These are phyloP conservation scores for Latrodectus geometricus DNA, from an alignment of 1,140 invertebrate species.

Conservation along the genomic window DNA sequence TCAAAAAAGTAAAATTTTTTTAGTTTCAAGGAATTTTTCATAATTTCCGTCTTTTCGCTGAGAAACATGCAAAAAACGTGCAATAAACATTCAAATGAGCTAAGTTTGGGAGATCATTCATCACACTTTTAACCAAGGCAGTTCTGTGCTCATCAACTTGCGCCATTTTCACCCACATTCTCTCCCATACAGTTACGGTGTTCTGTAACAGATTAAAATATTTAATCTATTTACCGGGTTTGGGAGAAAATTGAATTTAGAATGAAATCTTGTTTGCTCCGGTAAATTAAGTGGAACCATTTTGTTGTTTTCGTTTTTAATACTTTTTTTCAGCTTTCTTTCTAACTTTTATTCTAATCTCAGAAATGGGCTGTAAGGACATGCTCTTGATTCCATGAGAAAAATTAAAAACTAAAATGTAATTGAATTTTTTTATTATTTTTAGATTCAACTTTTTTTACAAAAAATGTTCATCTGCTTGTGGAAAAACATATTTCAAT, in stretches of 20 bases:
- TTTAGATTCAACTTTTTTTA: background rate
- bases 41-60: slow-evolving; percentile 19
- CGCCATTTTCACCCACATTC: slow-evolving; percentile 14
- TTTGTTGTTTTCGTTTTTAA: background rate
- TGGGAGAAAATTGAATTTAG: slow-evolving; percentile 60
- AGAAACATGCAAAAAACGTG: slow-evolving; percentile 9
- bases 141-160: background rate
- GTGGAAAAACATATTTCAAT: slow-evolving; percentile 13
- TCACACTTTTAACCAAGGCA: background rate
- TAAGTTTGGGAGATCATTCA: slow-evolving; percentile 8
- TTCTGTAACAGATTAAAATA: slow-evolving; percentile 61
- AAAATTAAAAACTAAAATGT: slow-evolving; percentile 53
- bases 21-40: slow-evolving; percentile 16
- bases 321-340: slow-evolving; percentile 11
- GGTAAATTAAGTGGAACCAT: slow-evolving; percentile 60
- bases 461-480: background rate
- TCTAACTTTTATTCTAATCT: slow-evolving; percentile 50
- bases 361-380: slow-evolving; percentile 21
- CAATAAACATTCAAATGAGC: slow-evolving; percentile 57
- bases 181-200: slow-evolving; percentile 14
- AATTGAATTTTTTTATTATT: slow-evolving; percentile 40
- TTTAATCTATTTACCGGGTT: slow-evolving; percentile 60
- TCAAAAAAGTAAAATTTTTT: background rate
- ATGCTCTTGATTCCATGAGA: slow-evolving; percentile 15
- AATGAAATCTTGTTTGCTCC: slow-evolving; percentile 59